A percentile compares a stretch with the other conserved stretches of the same genome.
These are phyloP conservation scores for Nothobranchius kuhntae DNA, from an alignment of 2,113 vertebrate genomes.

Conservation along the genomic window DNA sequence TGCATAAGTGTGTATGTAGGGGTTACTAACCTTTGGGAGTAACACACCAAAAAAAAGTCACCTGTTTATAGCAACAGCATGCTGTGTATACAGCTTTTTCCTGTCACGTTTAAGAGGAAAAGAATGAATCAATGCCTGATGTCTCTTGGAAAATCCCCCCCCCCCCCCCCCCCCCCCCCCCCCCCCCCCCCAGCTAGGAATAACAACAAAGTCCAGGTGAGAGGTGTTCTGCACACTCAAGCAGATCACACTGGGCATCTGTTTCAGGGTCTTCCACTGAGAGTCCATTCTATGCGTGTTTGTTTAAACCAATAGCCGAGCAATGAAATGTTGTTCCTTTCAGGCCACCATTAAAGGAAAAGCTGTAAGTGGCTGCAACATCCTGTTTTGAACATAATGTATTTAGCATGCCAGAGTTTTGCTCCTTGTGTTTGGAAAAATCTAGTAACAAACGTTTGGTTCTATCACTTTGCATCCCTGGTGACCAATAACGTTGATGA, in stretches of 20 bases:
- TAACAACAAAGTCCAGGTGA: not conserved
- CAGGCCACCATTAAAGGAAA: slow-evolving; percentile 59
- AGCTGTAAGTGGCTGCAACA: slow-evolving; percentile 50
- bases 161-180: too few species aligned
- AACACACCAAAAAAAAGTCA: slow-evolving; percentile 19
- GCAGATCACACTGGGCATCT: slow-evolving; percentile 7
- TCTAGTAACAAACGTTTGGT: slow-evolving; percentile 50
- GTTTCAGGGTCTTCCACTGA: slow-evolving; percentile 23
- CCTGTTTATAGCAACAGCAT: slow-evolving; percentile 57
- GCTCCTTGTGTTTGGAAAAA: slow-evolving; percentile 12
- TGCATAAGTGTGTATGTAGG: slow-evolving; percentile 28
- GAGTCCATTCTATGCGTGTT: slow-evolving; percentile 19
- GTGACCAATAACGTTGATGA: slow-evolving; percentile 18
- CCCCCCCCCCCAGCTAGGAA: not conserved
- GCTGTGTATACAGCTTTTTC: slow-evolving; percentile 60
- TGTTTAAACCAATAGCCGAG: slow-evolving; percentile 36
- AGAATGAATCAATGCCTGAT: slow-evolving; percentile 26
- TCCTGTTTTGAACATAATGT: slow-evolving; percentile 75
- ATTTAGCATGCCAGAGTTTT: slow-evolving; percentile 37
- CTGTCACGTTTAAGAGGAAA: slow-evolving; percentile 31
- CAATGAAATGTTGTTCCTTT: slow-evolving; percentile 46
- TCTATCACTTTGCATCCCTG: slow-evolving; percentile 28
- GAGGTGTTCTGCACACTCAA: slow-evolving; percentile 17
- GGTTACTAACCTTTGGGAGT: slow-evolving; percentile 59
- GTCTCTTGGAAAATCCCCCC: slow-evolving; percentile 10